A percentile compares a stretch with the other conserved stretches of the same genome.
Evolutionary conservation across 2,888 invertebrate species (phyloP).

Genomic region (Meiosimyza platycephala): DNA sequence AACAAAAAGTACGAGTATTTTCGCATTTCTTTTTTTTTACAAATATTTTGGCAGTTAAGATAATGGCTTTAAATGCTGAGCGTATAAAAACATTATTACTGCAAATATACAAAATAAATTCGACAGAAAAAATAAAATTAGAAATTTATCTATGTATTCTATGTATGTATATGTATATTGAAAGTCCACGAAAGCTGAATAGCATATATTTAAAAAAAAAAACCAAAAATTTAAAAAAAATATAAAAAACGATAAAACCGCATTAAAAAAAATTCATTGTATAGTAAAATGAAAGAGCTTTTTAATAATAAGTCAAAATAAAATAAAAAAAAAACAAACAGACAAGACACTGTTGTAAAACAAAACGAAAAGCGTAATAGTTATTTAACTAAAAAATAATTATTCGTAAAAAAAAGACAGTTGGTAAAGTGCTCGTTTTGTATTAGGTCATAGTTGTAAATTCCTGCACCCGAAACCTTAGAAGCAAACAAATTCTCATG

Average conservation of each 20-base stretch:
- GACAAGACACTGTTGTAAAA: not conserved
- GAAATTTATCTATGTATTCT: no score
- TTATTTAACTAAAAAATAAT: not conserved
- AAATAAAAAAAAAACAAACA: conserved; percentile 3
- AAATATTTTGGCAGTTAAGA: no score
- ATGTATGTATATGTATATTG: no score
- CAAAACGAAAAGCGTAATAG: conserved; percentile 4
- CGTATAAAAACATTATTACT: no score
- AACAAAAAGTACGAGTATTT: no score
- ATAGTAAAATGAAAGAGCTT: conserved; percentile 24
- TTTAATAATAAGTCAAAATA: conserved; percentile 10
- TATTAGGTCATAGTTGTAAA: conserved; percentile 8
- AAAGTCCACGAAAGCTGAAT: no score
- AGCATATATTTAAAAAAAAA: conserved; percentile 70
- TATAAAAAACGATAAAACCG: not conserved
- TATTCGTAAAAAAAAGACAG: not conserved
- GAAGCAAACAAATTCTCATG: not conserved
- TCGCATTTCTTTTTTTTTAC: no score
- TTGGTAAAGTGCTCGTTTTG: no score
- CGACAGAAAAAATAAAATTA: no score
- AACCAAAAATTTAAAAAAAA: not conserved
- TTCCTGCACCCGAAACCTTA: conserved; percentile 8
- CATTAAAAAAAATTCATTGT: conserved; percentile 1
- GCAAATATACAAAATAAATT: no score
- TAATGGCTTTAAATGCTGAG: no score